Percentiles rank a stretch among this genome's conserved stretches.
These are phyloP conservation scores for Cardiocondyla obscurior DNA, from an alignment of 1,140 invertebrate species.

Conservation along the genomic window DNA sequence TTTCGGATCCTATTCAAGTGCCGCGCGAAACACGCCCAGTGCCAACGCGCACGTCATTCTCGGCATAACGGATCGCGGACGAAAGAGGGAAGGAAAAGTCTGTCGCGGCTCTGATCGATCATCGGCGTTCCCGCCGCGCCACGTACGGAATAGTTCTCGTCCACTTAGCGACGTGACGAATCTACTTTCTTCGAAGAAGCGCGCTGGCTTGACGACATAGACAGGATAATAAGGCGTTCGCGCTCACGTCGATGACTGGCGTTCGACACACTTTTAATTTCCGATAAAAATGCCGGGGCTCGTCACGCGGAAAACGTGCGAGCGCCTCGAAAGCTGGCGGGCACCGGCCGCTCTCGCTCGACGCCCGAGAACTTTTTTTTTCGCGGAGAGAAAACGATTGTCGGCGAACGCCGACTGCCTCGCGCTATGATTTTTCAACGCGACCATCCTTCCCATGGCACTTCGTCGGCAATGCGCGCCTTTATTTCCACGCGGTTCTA, in stretches of 20 bases:
- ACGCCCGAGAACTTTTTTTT: no score
- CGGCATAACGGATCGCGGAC: conserved; percentile 66
- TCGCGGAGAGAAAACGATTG: neutral
- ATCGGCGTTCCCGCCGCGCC: neutral
- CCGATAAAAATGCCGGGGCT: conserved; percentile 17
- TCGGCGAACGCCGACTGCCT: no score
- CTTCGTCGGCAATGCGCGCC: neutral
- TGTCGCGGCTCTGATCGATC: conserved; percentile 14
- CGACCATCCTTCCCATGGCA: neutral
- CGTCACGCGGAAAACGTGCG: conserved; percentile 5
- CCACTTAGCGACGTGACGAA: conserved; percentile 30
- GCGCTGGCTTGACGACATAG: conserved; percentile 2
- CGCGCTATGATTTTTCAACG: neutral
- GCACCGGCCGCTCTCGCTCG: no score
- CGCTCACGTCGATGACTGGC: conserved; percentile 17
- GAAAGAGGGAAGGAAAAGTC: conserved; percentile 55
- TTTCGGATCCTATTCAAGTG: neutral
- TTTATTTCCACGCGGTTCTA: neutral
- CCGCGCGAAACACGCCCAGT: conserved; percentile 6
- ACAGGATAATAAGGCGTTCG: neutral
- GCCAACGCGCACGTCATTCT: conserved; percentile 47
- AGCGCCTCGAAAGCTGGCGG: neutral
- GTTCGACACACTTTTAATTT: conserved; percentile 42
- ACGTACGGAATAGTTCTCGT: conserved; percentile 3
- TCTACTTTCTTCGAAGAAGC: conserved; percentile 38